phyloP scores from a whole-genome alignment of 37 sponge, comb jelly and placozoan species.

The Geodia barretti region DNA sequence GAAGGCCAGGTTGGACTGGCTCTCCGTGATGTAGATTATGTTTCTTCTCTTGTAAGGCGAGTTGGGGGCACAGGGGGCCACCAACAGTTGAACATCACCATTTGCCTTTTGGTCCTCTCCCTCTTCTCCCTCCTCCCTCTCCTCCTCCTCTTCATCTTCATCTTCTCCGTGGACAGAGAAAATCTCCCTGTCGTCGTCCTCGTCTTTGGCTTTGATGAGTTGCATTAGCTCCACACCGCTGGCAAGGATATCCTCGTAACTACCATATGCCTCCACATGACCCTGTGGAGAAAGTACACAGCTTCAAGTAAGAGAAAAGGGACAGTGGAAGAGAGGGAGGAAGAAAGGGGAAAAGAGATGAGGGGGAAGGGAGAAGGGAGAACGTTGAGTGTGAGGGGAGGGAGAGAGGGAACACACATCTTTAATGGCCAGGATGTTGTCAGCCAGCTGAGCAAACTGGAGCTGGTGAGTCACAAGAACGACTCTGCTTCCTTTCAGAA shows the following conservation, averaged over 20 bases:
- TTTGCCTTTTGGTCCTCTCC: not conserved
- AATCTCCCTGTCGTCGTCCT: not conserved
- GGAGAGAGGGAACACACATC: conserved; percentile 44
- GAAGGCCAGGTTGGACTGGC: not conserved
- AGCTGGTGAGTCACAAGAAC: conserved; percentile 88
- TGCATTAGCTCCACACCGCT: conserved; percentile 14
- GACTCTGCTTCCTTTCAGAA: conserved; percentile 54
- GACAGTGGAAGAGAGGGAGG: no score
- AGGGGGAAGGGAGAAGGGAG: no score
- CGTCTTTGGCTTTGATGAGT: not conserved
- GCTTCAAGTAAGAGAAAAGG: no score
- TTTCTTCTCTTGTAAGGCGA: not conserved
- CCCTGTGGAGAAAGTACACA: conserved; percentile 11
- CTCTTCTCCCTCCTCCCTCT: conserved; percentile 3
- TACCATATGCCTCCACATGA: conserved; percentile 12
- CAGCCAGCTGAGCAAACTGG: conserved; percentile 76
- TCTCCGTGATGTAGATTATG: not conserved
- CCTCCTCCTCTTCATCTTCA: conserved; percentile 14
- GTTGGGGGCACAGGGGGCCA: not conserved
- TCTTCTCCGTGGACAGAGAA: not conserved
- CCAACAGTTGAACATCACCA: not conserved
- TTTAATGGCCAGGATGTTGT: conserved; percentile 69
- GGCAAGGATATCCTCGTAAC: conserved; percentile 11
- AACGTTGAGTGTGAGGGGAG: not conserved
- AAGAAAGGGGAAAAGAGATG: no score